Percentiles rank a stretch among this genome's conserved stretches.
These are phyloP conservation scores for Limnephilus marmoratus DNA, from an alignment of 2,888 invertebrate genomes.

Conservation along the genomic window DNA sequence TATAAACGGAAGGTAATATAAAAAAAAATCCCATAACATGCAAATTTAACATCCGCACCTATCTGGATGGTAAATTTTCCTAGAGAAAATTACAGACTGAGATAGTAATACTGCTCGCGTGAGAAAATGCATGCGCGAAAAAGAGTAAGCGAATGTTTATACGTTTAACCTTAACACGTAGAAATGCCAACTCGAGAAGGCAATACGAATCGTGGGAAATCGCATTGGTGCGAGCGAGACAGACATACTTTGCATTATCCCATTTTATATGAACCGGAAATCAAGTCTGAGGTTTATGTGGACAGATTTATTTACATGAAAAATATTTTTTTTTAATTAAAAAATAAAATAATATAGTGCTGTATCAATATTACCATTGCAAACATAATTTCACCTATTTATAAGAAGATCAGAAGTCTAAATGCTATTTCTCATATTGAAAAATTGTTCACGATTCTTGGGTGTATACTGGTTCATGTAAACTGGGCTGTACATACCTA, in stretches of 20 bases:
- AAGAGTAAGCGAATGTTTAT: not conserved
- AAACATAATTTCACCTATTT: not conserved
- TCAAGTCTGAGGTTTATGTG: not conserved
- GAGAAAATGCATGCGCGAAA: conserved; percentile 12
- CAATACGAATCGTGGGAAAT: conserved; percentile 14
- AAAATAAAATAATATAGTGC: not conserved
- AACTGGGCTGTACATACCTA: not conserved
- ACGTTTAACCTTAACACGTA: not conserved
- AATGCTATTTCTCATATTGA: not conserved
- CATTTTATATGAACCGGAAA: not conserved
- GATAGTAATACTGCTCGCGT: not conserved
- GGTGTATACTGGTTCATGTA: not conserved
- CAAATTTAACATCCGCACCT: not conserved
- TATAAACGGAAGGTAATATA: not conserved
- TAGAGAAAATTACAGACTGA: conserved; percentile 4
- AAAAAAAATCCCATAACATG: not conserved
- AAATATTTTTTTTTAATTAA: not conserved
- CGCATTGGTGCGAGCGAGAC: conserved; percentile 4
- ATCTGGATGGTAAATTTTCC: not conserved
- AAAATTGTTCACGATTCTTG: not conserved
- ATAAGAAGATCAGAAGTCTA: not conserved
- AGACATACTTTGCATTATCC: not conserved
- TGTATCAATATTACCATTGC: not conserved
- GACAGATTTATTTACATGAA: not conserved
- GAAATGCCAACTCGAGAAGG: not conserved